Conservation (phyloP, 2,888 invertebrate genomes). For the Cybosia mesomella region DNA sequence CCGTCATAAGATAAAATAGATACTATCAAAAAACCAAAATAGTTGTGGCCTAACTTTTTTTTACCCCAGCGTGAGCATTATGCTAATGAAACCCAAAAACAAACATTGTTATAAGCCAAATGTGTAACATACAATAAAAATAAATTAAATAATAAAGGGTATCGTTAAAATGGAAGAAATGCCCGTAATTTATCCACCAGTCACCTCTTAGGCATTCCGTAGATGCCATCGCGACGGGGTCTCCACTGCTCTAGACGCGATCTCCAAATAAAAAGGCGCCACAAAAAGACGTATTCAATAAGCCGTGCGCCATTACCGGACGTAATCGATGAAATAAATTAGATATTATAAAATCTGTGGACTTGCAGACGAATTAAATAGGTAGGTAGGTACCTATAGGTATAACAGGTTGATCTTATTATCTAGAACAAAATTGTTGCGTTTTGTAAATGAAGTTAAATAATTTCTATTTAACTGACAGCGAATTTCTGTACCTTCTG, state of each 20-base stretch:
- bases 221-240: conserved; percentile 84
- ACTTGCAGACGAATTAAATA: conserved; percentile 52
- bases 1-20: conserved; percentile 74
- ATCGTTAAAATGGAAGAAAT: conserved; percentile 87
- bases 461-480: too few species aligned
- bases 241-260: conserved; percentile 81
- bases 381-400: conserved; percentile 7
- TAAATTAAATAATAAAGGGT: conserved; percentile 87
- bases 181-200: conserved; percentile 86
- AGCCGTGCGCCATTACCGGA: conserved; percentile 83
- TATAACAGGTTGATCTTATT: too few species aligned
- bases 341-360: conserved; percentile 80
- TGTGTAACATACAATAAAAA: conserved; percentile 87
- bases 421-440: too few species aligned
- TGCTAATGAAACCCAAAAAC: conserved; percentile 86
- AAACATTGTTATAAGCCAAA: conserved; percentile 86
- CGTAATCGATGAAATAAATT: conserved; percentile 86
- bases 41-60: conserved; percentile 70
- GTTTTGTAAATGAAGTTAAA: too few species aligned
- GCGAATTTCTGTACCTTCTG: too few species aligned
- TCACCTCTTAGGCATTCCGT: conserved; percentile 86
- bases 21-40: conserved; percentile 78
- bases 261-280: conserved; percentile 85
- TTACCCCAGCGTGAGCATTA: conserved; percentile 79
- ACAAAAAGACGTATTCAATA: conserved; percentile 86